Evolutionary conservation across 1,140 invertebrate genomes (phyloP), one percentile per base, ranked within the genome.

Genomic region (Drosophila albomicans): DNA sequence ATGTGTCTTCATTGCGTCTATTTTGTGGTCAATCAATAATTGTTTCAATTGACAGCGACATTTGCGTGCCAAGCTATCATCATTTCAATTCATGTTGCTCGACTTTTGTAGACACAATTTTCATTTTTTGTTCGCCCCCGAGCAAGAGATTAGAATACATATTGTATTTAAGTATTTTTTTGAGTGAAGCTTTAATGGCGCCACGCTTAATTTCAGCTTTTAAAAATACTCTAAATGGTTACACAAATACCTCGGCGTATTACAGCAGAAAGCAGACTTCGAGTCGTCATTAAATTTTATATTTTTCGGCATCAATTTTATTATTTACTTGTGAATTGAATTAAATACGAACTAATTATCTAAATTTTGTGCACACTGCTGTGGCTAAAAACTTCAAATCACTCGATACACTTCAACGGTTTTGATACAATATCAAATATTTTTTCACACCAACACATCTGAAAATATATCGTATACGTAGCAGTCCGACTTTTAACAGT

Each of bases 341-440:
- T 88, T 89, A 89, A 88, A 90, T 85, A 89, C 68, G 59, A 84
- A 76, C 85, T 85, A 88, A 89, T 88, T 89, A 67, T 57, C 49
- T 63, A 70, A 72, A 75, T 78, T 88, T 85, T 67, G 76, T 78
- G 74, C 66, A 57, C 54, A 70, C 51, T 74, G 78, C 52, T 48
- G 13, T 4, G 20, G 38, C 54, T 64, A 58, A 59, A 46, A 68
- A 28, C 11, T 30, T 59, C 20, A 62, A 62, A 45, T 67, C 54
- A 15, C 32, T 51, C 51, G 63, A 43, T 56, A 45, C 41, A 51
- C 51, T 65, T 30, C 63, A 43, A 20, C 38, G 16, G 20, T 20
- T 25, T 41, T 64, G 32, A 54, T 64, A 25, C 15, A 20, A 41
- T 41, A 16, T 38, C 1, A 16, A 35, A 25, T 25, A 25, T 4